Evolutionary conservation across 2,888 invertebrate genomes (phyloP).

Genomic region (Meiosimyza decipiens): DNA sequence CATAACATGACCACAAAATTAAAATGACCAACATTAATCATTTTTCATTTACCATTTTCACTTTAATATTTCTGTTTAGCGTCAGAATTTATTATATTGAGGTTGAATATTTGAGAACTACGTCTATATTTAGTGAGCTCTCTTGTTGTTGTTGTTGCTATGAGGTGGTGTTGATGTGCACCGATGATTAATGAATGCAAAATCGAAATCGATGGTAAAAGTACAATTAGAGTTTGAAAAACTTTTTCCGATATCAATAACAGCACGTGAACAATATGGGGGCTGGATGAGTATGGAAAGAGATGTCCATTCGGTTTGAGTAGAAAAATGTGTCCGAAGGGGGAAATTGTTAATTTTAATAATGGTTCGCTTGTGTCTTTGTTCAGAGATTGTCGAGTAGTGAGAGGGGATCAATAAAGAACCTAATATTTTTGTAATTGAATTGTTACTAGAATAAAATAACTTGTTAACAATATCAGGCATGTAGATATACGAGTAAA

Average conservation of each 20-base stretch:
- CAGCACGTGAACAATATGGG: background rate
- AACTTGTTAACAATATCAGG: too few relatives aligned
- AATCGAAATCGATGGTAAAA: background rate
- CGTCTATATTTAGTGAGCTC: constrained; percentile 1
- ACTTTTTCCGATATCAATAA: background rate
- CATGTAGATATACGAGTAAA: too few relatives aligned
- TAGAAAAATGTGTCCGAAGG: too few relatives aligned
- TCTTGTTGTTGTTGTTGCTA: too few relatives aligned
- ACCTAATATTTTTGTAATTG: constrained; percentile 7
- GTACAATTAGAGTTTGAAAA: constrained; percentile 12
- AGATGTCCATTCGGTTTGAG: background rate
- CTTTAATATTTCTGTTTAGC: constrained; percentile 28
- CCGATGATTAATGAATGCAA: constrained; percentile 2
- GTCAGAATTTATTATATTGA: constrained; percentile 4
- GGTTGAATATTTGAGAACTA: constrained; percentile 7
- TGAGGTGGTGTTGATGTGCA: background rate
- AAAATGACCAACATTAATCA: constrained; percentile 41
- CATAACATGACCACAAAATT: constrained; percentile 5
- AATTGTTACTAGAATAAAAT: background rate
- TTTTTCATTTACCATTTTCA: constrained; percentile 41
- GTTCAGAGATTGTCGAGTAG: background rate
- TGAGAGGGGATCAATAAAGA: background rate
- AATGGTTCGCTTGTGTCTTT: too few relatives aligned
- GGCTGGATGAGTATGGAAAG: background rate
- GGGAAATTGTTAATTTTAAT: too few relatives aligned